Conservation (phyloP, 2,888 invertebrate species). For the Drosophila affinis region DNA sequence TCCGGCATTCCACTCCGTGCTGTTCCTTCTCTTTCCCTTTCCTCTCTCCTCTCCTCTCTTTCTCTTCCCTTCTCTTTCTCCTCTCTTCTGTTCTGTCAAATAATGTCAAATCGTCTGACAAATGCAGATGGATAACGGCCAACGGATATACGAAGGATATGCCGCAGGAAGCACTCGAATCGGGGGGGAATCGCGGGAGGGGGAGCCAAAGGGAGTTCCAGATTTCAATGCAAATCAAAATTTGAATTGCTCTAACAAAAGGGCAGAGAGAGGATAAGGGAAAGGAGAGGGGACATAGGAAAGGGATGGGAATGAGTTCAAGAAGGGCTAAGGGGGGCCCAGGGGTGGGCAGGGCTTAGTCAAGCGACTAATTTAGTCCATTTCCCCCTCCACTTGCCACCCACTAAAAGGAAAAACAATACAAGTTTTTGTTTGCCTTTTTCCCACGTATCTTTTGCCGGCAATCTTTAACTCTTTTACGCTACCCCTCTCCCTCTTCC, state of each 20-base stretch:
- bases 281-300: background rate
- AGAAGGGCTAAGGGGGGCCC: background rate
- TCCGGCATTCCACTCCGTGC: too few relatives aligned
- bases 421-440: background rate
- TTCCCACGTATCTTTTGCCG: background rate
- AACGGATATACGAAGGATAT: background rate
- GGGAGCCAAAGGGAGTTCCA: background rate
- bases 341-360: constrained; percentile 26
- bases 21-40: too few relatives aligned
- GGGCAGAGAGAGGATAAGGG: background rate
- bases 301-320: background rate
- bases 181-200: too few relatives aligned
- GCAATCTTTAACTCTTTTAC: background rate
- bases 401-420: background rate
- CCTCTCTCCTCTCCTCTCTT: too few relatives aligned
- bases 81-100: constrained; percentile 19
- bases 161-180: too few relatives aligned
- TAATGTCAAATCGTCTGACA: constrained; percentile 27
- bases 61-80: too few relatives aligned
- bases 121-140: constrained; percentile 17
- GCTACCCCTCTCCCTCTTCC: too few relatives aligned
- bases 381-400: constrained; percentile 41
- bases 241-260: constrained; percentile 22
- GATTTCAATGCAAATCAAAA: constrained; percentile 47
- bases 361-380: constrained; percentile 68